Evolutionary conservation across 1,140 invertebrate species (phyloP).

Genomic region (Drosophila bifasciata): DNA sequence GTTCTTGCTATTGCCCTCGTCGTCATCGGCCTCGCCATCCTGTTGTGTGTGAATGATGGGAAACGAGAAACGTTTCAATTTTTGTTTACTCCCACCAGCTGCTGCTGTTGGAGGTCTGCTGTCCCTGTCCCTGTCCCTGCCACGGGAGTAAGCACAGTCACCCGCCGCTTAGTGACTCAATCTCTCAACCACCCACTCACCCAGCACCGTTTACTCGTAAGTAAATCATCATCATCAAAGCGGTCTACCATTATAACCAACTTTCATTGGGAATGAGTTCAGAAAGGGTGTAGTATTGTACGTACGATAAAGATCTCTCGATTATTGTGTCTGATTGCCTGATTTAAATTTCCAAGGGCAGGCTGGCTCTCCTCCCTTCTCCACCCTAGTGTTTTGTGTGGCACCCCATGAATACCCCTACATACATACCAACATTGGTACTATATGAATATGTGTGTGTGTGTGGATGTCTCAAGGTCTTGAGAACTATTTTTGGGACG

Average conservation of each 20-base stretch:
- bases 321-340: constrained; percentile 40
- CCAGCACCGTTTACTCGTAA: constrained; percentile 31
- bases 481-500: constrained; percentile 72
- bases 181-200: constrained; percentile 36
- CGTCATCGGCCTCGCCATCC: constrained; percentile 82
- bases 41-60: constrained; percentile 28
- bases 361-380: background rate
- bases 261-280: constrained; percentile 46
- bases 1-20: constrained; percentile 74
- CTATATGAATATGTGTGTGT: constrained; percentile 6
- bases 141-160: background rate
- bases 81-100: too few relatives aligned
- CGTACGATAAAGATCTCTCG: constrained; percentile 8
- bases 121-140: background rate
- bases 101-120: background rate
- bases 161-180: background rate
- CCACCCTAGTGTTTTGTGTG: background rate
- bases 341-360: constrained; percentile 67
- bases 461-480: constrained; percentile 53
- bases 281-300: constrained; percentile 12
- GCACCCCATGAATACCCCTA: background rate
- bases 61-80: constrained; percentile 1
- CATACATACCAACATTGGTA: background rate
- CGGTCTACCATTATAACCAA: constrained; percentile 43
- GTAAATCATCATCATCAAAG: constrained; percentile 25